Conservation (phyloP, 2,888 invertebrate species). For the Syrphus vitripennis region DNA sequence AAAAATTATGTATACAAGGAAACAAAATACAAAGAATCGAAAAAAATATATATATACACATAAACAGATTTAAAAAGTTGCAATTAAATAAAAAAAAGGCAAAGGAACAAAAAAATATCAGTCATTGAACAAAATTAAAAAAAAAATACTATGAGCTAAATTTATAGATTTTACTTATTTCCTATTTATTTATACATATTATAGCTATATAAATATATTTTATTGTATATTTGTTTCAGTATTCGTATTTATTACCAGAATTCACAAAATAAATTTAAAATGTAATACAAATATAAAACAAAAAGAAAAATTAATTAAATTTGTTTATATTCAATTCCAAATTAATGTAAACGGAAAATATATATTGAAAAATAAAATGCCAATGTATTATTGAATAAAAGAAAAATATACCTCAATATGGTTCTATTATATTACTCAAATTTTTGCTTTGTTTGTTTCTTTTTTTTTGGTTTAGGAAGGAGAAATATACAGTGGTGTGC, state of each 20-base stretch:
- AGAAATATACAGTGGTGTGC: too few species aligned
- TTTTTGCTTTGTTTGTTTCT: neutral
- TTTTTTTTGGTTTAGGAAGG: too few species aligned
- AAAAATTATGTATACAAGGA: slow-evolving; percentile 50
- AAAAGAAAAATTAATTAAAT: slow-evolving; percentile 9
- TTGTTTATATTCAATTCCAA: slow-evolving; percentile 59
- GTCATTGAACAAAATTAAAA: slow-evolving; percentile 24
- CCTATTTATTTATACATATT: slow-evolving; percentile 35
- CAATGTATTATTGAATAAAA: slow-evolving; percentile 66
- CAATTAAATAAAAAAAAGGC: slow-evolving; percentile 12
- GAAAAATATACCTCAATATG: slow-evolving; percentile 57
- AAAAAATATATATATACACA: slow-evolving; percentile 18
- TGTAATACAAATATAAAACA: neutral
- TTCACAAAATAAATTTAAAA: slow-evolving; percentile 57
- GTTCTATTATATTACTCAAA: slow-evolving; percentile 38
- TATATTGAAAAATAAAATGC: slow-evolving; percentile 63
- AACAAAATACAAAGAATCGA: slow-evolving; percentile 28
- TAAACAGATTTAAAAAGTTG: slow-evolving; percentile 19
- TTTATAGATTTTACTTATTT: slow-evolving; percentile 35
- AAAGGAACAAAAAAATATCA: slow-evolving; percentile 8
- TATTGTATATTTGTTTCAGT: slow-evolving; percentile 54
- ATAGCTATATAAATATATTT: slow-evolving; percentile 21
- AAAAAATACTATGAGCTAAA: slow-evolving; percentile 11
- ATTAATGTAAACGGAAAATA: slow-evolving; percentile 65
- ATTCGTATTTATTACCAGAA: slow-evolving; percentile 61